Base-by-base conservation (phyloP, 1,140 invertebrate genomes). In the Gerris buenoi region DNA sequence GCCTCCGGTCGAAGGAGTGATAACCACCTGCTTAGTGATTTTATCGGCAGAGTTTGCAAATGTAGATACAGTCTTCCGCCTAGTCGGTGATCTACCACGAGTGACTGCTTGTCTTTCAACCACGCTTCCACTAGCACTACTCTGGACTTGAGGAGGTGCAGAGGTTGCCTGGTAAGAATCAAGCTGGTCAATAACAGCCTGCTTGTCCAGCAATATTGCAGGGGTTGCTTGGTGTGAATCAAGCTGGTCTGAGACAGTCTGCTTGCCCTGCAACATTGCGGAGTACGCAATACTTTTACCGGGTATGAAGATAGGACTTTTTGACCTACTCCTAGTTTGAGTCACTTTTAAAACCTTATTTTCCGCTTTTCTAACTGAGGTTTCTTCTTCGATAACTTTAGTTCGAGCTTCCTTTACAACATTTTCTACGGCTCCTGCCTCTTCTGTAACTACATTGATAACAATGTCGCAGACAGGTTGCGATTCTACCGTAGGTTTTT, bases 251-350 rank as follows among this genome's bases (percentile, higher is more conserved):
- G n/a, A n/a, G n/a, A n/a, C n/a, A n/a, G n/a, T n/a, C n/a, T n/a
- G n/a, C n/a, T n/a, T n/a, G n/a, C 87, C 87, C 63, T 83, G 81
- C 10, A 90, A 79, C 67, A 91, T 86, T 75, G 90, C 87, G 2
- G 88, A 88, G 74, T 90, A 90, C 1, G 70, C 67, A 27, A 87
- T 83, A 14, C 84, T 84, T 14, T 85, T 85, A 28, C 86, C 87
- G 0, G 85, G 85, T 10, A 79, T 73, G 86, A 86, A 89, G 68
- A 88, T 83, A n/a, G 86, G 87, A 76, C 87, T 88, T 15, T 81
- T 81, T 1, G 86, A 87, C 68, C 86, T 69, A 61, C 3, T 64
- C 22, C 27, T 64, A 63, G 18, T 23, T 56, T 56, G 13, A n/a
- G 46, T 13, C 46, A 56, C 13, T 14, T 56, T 56, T n/a, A 56